Percentiles rank a stretch among this genome's conserved stretches.
Evolutionary conservation across 1,140 invertebrate species (phyloP).

Genomic region (Drosophila orena): DNA sequence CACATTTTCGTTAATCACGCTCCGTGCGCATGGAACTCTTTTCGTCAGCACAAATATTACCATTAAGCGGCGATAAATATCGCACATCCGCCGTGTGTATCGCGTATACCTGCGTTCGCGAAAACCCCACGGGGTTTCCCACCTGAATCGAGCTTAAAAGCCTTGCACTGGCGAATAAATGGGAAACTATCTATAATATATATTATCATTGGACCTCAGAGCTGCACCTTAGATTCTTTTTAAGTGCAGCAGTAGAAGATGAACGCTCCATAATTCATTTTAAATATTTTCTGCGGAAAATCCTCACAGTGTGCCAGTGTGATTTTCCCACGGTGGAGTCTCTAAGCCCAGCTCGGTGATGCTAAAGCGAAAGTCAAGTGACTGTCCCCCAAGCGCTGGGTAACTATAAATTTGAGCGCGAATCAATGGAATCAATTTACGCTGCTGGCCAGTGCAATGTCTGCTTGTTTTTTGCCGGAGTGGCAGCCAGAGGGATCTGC

Average conservation of each 20-base stretch:
- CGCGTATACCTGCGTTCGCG: neutral
- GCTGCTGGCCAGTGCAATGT: slow-evolving; percentile 8
- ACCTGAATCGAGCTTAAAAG: slow-evolving; percentile 7
- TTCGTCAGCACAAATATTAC: slow-evolving; percentile 13
- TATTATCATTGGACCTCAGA: too few species aligned
- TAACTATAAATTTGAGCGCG: slow-evolving; percentile 57
- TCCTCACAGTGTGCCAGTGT: too few species aligned
- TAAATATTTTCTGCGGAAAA: neutral
- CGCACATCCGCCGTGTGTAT: slow-evolving; percentile 7
- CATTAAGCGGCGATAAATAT: slow-evolving; percentile 8
- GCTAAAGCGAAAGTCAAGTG: slow-evolving; percentile 35
- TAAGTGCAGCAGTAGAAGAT: too few species aligned
- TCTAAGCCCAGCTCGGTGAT: slow-evolving; percentile 3
- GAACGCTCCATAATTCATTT: neutral
- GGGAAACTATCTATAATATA: too few species aligned
- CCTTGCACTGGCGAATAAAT: neutral
- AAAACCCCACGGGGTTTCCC: neutral
- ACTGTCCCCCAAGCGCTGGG: slow-evolving; percentile 14
- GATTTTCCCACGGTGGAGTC: slow-evolving; percentile 3
- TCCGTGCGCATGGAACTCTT: slow-evolving; percentile 29
- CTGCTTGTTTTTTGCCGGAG: slow-evolving; percentile 6
- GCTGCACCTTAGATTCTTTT: too few species aligned
- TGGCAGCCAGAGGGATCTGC: neutral
- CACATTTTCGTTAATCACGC: slow-evolving; percentile 75
- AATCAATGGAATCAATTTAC: slow-evolving; percentile 66